Conservation (phyloP, 2,888 invertebrate species). For the Girardia tigrina region DNA sequence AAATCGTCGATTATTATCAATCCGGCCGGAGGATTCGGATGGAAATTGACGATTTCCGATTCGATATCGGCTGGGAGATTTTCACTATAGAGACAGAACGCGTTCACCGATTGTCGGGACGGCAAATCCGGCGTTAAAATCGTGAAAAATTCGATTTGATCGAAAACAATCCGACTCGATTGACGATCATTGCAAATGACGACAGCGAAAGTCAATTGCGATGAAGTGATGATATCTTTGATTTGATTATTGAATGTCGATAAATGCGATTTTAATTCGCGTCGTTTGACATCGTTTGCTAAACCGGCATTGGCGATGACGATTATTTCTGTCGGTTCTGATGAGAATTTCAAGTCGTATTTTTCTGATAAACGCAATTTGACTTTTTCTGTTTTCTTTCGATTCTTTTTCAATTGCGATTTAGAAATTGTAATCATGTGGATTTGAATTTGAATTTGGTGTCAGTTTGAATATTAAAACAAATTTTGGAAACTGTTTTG, state of each 20-base stretch:
- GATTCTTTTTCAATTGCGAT: background rate
- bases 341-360: background rate
- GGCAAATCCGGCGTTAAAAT: background rate
- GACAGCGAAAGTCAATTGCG: conserved; percentile 23
- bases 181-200: background rate
- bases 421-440: no score
- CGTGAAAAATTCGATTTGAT: background rate
- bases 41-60: background rate
- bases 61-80: background rate
- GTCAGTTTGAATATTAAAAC: no score
- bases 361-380: background rate
- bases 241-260: background rate
- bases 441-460: no score
- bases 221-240: background rate
- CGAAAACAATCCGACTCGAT: background rate
- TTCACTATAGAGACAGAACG: background rate
- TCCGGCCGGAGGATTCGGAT: background rate
- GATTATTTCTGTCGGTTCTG: background rate
- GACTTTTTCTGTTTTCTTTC: background rate
- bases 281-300: background rate
- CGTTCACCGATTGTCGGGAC: background rate
- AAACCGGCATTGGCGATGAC: conserved; percentile 3
- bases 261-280: background rate
- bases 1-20: background rate
- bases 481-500: no score